These are phyloP conservation scores for Xestia rhomboidea DNA, from an alignment of 2,888 invertebrate genomes.

Conservation along the genomic window DNA sequence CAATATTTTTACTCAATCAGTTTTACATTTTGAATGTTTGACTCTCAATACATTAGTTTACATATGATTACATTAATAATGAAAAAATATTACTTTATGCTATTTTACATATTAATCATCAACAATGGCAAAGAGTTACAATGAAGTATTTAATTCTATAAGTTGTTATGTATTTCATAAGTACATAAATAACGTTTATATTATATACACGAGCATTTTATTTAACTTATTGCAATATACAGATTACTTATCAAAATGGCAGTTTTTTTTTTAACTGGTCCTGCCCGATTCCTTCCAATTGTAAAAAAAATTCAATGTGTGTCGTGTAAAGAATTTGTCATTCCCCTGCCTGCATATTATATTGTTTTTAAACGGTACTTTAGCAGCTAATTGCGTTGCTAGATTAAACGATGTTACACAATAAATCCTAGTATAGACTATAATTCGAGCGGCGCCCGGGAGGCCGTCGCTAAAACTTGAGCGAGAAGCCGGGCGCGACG, in stretches of 20 bases:
- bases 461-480: conserved; percentile 83
- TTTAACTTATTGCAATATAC: conserved; percentile 60
- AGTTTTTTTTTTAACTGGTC: conserved; percentile 42
- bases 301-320: conserved; percentile 33
- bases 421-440: conserved; percentile 39
- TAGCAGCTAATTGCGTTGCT: conserved; percentile 25
- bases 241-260: conserved; percentile 63
- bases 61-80: conserved; percentile 58
- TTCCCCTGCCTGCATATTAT: conserved; percentile 16
- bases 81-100: conserved; percentile 66
- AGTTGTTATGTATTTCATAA: conserved; percentile 58
- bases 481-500: conserved; percentile 88
- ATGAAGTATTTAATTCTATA: conserved; percentile 48
- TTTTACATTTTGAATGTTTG: conserved; percentile 56
- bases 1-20: conserved; percentile 44
- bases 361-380: conserved; percentile 19
- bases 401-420: conserved; percentile 46
- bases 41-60: conserved; percentile 49
- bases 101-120: conserved; percentile 55
- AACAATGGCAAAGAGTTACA: conserved; percentile 59
- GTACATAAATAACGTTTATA: conserved; percentile 58
- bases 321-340: conserved; percentile 33
- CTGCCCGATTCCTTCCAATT: conserved; percentile 5
- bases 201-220: conserved; percentile 55
- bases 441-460: conserved; percentile 42